Evolutionary conservation across 1,140 invertebrate species (phyloP).

Genomic region (Agrypnia vestita): DNA sequence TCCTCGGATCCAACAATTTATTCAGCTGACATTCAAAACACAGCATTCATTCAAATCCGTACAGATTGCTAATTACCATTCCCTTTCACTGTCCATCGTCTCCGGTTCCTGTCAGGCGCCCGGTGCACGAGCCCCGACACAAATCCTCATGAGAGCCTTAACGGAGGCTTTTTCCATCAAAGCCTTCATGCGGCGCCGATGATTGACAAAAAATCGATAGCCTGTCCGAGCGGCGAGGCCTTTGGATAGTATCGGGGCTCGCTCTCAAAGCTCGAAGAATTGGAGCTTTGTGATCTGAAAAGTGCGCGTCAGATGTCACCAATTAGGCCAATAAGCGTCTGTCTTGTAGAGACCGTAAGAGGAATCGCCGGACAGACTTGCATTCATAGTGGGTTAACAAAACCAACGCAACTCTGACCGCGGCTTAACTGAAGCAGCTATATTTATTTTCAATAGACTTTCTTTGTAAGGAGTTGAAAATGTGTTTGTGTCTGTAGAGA

Average conservation of each 20-base stretch:
- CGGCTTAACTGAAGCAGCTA: background rate
- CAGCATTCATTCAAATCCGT: conserved; percentile 1
- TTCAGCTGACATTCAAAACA: conserved; percentile 11
- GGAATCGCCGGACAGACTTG: conserved; percentile 25
- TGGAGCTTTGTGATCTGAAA: conserved; percentile 19
- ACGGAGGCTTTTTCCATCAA: conserved; percentile 13
- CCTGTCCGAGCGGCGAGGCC: conserved; percentile 34
- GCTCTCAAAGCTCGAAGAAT: background rate
- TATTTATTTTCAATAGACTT: background rate
- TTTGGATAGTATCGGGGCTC: conserved; percentile 13
- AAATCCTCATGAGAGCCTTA: background rate
- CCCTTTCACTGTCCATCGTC: conserved; percentile 3
- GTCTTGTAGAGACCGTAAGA: conserved; percentile 48
- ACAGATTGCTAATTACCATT: conserved; percentile 26
- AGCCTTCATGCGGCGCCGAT: conserved; percentile 38
- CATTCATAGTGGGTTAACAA: background rate
- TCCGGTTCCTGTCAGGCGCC: background rate
- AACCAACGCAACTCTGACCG: too few species aligned
- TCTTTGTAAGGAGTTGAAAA: background rate
- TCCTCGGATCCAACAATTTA: conserved; percentile 2
- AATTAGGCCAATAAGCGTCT: conserved; percentile 60
- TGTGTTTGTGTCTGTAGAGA: too few species aligned
- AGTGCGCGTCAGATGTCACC: conserved; percentile 54
- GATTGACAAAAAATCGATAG: conserved; percentile 58
- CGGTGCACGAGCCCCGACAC: background rate